A percentile compares a stretch with the other conserved stretches of the same genome.
phyloP scores from a whole-genome alignment of 2,797 vertebrate genomes.

The Sebastes goodei region DNA sequence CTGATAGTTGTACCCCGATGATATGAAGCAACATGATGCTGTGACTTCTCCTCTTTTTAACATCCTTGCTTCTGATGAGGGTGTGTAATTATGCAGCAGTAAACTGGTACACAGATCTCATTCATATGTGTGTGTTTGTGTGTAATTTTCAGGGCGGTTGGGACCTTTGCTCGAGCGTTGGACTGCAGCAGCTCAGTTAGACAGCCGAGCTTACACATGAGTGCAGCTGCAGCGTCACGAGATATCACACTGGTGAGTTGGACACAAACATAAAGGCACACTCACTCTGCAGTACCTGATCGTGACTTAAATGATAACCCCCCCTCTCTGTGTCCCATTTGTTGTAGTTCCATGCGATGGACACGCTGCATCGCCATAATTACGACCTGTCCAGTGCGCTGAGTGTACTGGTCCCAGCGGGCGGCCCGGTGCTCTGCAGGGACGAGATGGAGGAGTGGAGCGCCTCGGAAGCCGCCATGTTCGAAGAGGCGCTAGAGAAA shows the following conservation, averaged over 20 bases:
- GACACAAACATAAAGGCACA: neutral
- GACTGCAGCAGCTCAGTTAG: constrained; percentile 98
- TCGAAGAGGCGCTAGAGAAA: constrained; percentile 97
- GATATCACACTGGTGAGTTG: constrained; percentile 96
- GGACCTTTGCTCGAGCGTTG: constrained; percentile 94
- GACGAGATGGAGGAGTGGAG: constrained; percentile 99
- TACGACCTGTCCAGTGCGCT: constrained; percentile 95
- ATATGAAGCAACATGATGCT: neutral
- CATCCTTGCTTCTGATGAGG: neutral
- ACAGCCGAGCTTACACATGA: constrained; percentile 98
- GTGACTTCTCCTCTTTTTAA: neutral
- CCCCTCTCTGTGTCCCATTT: neutral
- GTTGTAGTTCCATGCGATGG: constrained; percentile 95
- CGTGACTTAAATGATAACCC: neutral
- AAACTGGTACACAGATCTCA: neutral
- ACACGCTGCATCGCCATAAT: constrained; percentile 92
- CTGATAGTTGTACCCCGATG: neutral
- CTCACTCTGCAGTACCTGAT: neutral
- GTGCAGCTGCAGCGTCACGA: constrained; percentile 94
- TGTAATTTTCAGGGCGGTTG: constrained; percentile 84
- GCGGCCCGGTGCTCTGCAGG: constrained; percentile 93
- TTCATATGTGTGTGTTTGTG: neutral
- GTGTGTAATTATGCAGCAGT: neutral
- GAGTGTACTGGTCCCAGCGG: constrained; percentile 92
- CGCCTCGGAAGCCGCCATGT: constrained; percentile 95